These are phyloP conservation scores for Anarrhichthys ocellatus DNA, from an alignment of 2,113 vertebrate genomes.

Conservation along the genomic window DNA sequence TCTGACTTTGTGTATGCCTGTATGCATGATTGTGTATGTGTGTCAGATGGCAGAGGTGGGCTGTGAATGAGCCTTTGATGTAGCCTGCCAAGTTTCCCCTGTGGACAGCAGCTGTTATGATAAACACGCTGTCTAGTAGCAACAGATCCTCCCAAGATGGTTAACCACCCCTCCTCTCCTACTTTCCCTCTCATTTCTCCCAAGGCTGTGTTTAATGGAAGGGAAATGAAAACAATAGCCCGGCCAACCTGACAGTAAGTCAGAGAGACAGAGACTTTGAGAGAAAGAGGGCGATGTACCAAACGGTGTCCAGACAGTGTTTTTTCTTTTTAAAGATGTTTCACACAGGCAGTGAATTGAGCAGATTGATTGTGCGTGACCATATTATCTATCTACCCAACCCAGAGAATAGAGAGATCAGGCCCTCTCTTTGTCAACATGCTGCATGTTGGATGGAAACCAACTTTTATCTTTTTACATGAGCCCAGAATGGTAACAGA, in stretches of 20 bases:
- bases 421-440: not conserved
- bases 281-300: constrained; percentile 37
- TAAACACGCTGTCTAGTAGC: constrained; percentile 81
- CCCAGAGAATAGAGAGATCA: constrained; percentile 9
- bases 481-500: not conserved
- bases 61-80: constrained; percentile 78
- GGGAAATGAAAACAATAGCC: constrained; percentile 81
- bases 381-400: constrained; percentile 19
- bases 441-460: constrained; percentile 34
- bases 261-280: constrained; percentile 45
- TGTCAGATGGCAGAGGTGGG: constrained; percentile 76
- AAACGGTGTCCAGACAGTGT: constrained; percentile 41
- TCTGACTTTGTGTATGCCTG: constrained; percentile 5
- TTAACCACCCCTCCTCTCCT: constrained; percentile 61
- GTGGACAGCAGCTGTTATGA: constrained; percentile 83
- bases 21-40: constrained; percentile 35
- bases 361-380: constrained; percentile 41
- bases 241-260: constrained; percentile 69
- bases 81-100: constrained; percentile 80
- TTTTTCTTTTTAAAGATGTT: constrained; percentile 11
- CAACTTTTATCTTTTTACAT: constrained; percentile 6
- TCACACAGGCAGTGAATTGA: constrained; percentile 13
- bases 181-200: constrained; percentile 61
- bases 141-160: constrained; percentile 79
- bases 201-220: constrained; percentile 73